Conservation (phyloP, 2,113 vertebrate genomes). For the Pangasianodon gigas region DNA sequence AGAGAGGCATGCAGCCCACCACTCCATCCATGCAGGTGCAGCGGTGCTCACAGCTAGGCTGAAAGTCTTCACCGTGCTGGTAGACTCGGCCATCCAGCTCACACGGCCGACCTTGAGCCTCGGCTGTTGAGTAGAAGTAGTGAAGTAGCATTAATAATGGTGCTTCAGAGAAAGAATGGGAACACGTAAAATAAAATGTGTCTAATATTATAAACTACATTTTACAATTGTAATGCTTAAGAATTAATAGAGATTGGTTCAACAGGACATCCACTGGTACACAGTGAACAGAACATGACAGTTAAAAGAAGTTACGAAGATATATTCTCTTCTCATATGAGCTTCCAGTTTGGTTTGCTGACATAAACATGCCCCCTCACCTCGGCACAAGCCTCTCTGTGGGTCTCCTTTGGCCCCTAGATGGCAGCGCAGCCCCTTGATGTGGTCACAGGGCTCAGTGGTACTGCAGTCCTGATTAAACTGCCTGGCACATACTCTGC, state of each 20-base stretch:
- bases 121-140: conserved; percentile 47
- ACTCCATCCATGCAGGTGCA: conserved; percentile 68
- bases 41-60: conserved; percentile 65
- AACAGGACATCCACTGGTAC: neutral
- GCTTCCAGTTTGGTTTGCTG: neutral
- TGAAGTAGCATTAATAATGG: neutral
- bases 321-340: neutral
- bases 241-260: neutral
- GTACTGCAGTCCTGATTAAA: conserved; percentile 66
- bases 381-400: conserved; percentile 62
- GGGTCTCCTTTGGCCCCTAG: conserved; percentile 55
- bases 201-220: neutral
- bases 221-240: neutral
- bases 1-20: conserved; percentile 67
- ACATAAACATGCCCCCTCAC: conserved; percentile 42
- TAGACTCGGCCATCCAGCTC: conserved; percentile 63
- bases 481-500: conserved; percentile 64
- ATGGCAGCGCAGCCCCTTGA: conserved; percentile 66
- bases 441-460: conserved; percentile 64
- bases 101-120: conserved; percentile 63
- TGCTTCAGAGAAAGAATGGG: neutral
- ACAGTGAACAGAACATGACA: neutral
- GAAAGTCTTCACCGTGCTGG: conserved; percentile 67
- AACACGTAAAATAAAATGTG: neutral
- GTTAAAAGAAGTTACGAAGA: neutral